Conservation (phyloP, 2,888 invertebrate species). For the Peribatodes rhomboidaria region DNA sequence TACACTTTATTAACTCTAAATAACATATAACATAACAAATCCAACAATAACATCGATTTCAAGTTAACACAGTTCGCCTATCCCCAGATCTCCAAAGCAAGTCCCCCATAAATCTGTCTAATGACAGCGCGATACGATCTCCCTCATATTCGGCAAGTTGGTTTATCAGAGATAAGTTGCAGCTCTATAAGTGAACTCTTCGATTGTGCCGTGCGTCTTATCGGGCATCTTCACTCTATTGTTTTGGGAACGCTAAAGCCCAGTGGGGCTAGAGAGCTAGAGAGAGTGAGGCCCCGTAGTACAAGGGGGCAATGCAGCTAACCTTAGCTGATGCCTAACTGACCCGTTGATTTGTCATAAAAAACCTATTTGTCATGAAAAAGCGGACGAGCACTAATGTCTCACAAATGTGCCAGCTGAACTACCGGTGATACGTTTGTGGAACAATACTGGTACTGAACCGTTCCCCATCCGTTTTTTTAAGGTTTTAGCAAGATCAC, state of each 20-base stretch:
- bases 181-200: slow-evolving; percentile 58
- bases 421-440: too few species aligned
- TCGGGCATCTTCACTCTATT: slow-evolving; percentile 60
- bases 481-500: too few species aligned
- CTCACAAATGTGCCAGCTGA: too few species aligned
- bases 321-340: too few species aligned
- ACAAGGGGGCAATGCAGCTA: too few species aligned
- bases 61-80: neutral
- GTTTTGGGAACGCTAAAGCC: slow-evolving; percentile 49
- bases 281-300: too few species aligned
- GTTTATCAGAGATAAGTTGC: slow-evolving; percentile 35
- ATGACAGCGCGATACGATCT: slow-evolving; percentile 44
- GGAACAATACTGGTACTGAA: too few species aligned
- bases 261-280: neutral
- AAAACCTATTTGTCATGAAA: too few species aligned
- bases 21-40: neutral
- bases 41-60: slow-evolving; percentile 4
- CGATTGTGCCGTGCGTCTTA: slow-evolving; percentile 57
- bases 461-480: too few species aligned
- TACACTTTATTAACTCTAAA: too few species aligned
- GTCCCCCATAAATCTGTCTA: slow-evolving; percentile 42
- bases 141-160: slow-evolving; percentile 37
- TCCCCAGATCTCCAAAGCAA: slow-evolving; percentile 17
- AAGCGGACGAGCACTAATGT: too few species aligned
- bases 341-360: too few species aligned